Base-by-base conservation (phyloP, 2,113 vertebrate species). In the Brachypodius melanocephalos region DNA sequence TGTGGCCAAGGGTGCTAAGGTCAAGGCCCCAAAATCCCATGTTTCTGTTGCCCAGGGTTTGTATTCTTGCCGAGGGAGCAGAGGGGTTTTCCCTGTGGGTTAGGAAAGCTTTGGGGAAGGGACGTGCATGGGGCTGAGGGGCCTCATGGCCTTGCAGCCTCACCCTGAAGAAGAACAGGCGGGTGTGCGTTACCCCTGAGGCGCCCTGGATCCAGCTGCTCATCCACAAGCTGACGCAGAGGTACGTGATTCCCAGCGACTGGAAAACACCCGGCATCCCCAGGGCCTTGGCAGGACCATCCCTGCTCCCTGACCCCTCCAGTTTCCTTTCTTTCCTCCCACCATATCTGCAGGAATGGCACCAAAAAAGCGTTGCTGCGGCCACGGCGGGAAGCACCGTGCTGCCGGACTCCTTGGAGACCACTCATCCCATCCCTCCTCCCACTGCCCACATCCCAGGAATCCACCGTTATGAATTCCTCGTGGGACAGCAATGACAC, bases 191-290 rank as follows among this genome's bases (percentile, higher is more conserved):
- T 85, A 15, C 69, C 31, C 96, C 96, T 0, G 90, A 93, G 61
- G 96, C 86, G 0, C 73, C 95, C 34, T 97, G 96, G 96, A 96
- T 97, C 92, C 95, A 96, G 90, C n/a, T 95, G 80, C 88, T 97
- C 75, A 36, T 97, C 82, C 54, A 54, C 42, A 94, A 84, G 88
- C 92, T 97, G 90, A 45, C 0, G 22, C 85, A 95, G 85, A 90
- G 88, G 95, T 96, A 87, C 0, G 12, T 4, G 9, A 25, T 2
- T 10, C 49, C 25, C 15, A 2, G 25, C 1, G 0, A 2, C 31
- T 5, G 0, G 29, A 42, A 48, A 24, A 3, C 32, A 4, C 28
- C 32, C 0, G 0, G 31, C 4, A 0, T 6, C 8, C 8, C 58
- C 1, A 11, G 0, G 0, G 0, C 1, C 8, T 3, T 3, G 26